These are phyloP conservation scores for Battus philenor DNA, from an alignment of 1,140 invertebrate species.

Conservation along the genomic window DNA sequence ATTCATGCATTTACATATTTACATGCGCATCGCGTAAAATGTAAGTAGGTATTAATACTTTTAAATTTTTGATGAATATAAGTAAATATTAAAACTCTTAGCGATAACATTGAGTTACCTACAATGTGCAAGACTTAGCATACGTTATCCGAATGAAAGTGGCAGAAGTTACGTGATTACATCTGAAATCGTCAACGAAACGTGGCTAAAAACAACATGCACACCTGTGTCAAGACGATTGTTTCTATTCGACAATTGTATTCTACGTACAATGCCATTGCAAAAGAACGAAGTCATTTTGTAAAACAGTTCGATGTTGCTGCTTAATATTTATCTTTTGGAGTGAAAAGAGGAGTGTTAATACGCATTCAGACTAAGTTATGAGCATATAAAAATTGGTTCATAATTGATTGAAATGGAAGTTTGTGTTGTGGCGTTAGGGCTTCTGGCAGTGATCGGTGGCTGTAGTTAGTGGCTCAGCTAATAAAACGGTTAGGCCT, in stretches of 20 bases:
- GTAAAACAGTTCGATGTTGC: slow-evolving; percentile 1
- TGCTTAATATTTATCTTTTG: neutral
- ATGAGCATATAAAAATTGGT: no score
- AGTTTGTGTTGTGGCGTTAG: slow-evolving; percentile 29
- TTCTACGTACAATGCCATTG: slow-evolving; percentile 11
- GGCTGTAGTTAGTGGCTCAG: slow-evolving; percentile 57
- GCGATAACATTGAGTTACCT: neutral
- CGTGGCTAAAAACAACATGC: slow-evolving; percentile 32
- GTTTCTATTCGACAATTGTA: slow-evolving; percentile 31
- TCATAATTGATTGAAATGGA: no score
- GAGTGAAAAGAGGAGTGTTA: no score
- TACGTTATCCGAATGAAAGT: no score
- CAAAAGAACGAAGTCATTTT: slow-evolving; percentile 8
- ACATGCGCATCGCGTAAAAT: slow-evolving; percentile 3
- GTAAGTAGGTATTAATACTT: neutral
- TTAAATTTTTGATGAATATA: neutral
- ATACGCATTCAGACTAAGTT: no score
- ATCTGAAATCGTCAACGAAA: slow-evolving; percentile 27
- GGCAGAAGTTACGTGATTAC: neutral
- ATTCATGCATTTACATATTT: slow-evolving; percentile 13
- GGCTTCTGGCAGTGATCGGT: slow-evolving; percentile 34
- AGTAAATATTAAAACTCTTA: neutral
- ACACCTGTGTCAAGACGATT: slow-evolving; percentile 55
- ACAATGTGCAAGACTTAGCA: neutral
- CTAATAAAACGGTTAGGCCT: slow-evolving; percentile 71